Evolutionary conservation across 2,797 vertebrate genomes (phyloP).

Genomic region (Euthynnus affinis): DNA sequence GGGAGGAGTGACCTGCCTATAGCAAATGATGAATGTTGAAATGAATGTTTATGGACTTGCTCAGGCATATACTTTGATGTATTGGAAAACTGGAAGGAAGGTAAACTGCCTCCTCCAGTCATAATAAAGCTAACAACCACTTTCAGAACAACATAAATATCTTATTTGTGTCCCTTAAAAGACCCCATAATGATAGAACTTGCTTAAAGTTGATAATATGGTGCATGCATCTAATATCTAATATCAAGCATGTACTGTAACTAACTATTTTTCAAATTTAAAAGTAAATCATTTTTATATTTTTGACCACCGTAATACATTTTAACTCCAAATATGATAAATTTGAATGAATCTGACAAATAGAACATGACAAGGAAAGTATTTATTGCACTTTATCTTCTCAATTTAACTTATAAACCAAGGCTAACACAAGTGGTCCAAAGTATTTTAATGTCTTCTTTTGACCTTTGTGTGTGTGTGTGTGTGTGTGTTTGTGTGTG

Average conservation of each 20-base stretch:
- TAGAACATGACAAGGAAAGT: not conserved
- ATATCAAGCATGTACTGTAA: not conserved
- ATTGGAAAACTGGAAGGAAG: slow-evolving; percentile 49
- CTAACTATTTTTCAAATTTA: not conserved
- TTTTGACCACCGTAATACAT: not conserved
- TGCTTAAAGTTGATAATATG: not conserved
- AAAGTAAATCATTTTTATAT: not conserved
- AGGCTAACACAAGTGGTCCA: not conserved
- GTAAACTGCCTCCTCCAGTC: slow-evolving; percentile 45
- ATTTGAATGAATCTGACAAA: not conserved
- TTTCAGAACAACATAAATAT: slow-evolving; percentile 36
- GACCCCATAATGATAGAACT: not conserved
- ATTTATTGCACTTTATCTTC: not conserved
- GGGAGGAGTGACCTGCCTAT: slow-evolving; percentile 50
- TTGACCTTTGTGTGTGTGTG: slow-evolving; percentile 10
- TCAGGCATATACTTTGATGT: slow-evolving; percentile 45
- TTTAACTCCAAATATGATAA: not conserved
- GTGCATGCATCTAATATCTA: slow-evolving; percentile 1
- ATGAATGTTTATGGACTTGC: slow-evolving; percentile 50
- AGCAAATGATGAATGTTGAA: slow-evolving; percentile 51
- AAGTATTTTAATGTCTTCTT: not conserved
- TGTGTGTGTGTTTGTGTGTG: slow-evolving; percentile 14
- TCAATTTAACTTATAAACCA: not conserved
- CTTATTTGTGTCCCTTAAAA: slow-evolving; percentile 26
- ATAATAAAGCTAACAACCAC: slow-evolving; percentile 33